Evolutionary conservation across 1,140 invertebrate genomes (phyloP), one percentile per base, ranked within the genome.

Genomic region (Drosophila sp.): DNA sequence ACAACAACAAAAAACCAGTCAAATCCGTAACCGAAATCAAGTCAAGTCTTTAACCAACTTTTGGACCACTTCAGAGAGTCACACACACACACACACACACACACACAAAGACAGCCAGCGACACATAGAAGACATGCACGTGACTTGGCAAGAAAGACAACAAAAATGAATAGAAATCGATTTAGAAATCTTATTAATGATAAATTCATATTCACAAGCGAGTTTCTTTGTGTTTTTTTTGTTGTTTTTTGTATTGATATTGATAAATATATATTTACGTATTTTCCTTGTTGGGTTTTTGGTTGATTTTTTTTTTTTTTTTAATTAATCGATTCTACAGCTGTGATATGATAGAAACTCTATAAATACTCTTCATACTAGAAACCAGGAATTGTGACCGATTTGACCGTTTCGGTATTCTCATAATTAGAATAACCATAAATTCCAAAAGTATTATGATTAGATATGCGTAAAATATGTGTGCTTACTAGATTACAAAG

Each of bases 121-220:
- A 65, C 35, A 58, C 32, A 58, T 30, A 32, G 17, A 50, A 54
- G 35, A 30, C 58, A 71, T 67, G 55, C 82, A 85, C 82, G 82
- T 82, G 82, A 85, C 82, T 54, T 61, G 44, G 58, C 68, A 60
- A 68, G 55, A 66, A 66, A 55, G 41, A 62, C 17, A 17, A 17
- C 17, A 41, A 25, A 47, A 29, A 25, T 30, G 27, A 44, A 17
- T 27, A 66, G 8, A 33, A 60, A 58, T 57, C 29, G 55, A 56
- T 56, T 56, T 56, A 33, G n/a, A 58, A 58, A 58, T 35, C 56
- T 38, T 56, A 30, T 56, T 56, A 41, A 30, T 58, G 32, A 58
- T 58, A 35, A 25, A 58, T 58, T 33, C 17, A 38, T 35, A 58
- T 35, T 17, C 27, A 35, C 32, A 58, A 50, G 44, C 44, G 8